Percentiles rank a stretch among this genome's conserved stretches.
These are phyloP conservation scores for Xyrichtys novacula DNA, from an alignment of 2,797 vertebrate genomes.

Conservation along the genomic window DNA sequence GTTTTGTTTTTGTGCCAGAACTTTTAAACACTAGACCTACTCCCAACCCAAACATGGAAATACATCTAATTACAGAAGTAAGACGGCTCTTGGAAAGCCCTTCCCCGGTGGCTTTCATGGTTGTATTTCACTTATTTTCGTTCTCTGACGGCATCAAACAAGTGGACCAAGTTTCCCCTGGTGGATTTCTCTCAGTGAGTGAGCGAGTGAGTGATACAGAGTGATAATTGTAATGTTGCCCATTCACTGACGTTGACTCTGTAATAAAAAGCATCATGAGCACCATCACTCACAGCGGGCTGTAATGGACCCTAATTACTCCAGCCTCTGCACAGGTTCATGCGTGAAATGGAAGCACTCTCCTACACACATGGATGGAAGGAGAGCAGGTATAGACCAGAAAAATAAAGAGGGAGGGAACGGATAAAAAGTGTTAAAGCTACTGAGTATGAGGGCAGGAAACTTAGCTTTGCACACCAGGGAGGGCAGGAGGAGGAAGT, in stretches of 20 bases:
- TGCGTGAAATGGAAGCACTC: constrained; percentile 65
- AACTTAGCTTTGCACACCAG: constrained; percentile 35
- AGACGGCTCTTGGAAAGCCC: background rate
- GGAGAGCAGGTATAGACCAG: constrained; percentile 12
- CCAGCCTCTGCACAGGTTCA: constrained; percentile 56
- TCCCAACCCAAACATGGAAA: constrained; percentile 15
- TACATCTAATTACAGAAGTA: background rate
- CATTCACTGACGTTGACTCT: constrained; percentile 33
- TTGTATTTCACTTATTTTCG: constrained; percentile 19
- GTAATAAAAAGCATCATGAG: constrained; percentile 63
- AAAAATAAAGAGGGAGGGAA: constrained; percentile 28
- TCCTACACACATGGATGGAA: constrained; percentile 32
- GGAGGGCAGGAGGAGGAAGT: constrained; percentile 38
- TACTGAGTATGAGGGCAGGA: constrained; percentile 19
- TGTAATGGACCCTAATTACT: constrained; percentile 63
- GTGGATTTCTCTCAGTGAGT: background rate
- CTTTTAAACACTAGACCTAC: background rate
- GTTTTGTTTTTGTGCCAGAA: constrained; percentile 14
- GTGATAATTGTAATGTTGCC: constrained; percentile 38
- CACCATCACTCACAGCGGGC: constrained; percentile 56
- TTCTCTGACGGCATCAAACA: constrained; percentile 1
- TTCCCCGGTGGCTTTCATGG: constrained; percentile 1
- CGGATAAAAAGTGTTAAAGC: constrained; percentile 30
- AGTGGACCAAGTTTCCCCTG: constrained; percentile 1
- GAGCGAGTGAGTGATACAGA: constrained; percentile 16